A percentile compares a stretch with the other conserved stretches of the same genome.
These are phyloP conservation scores for Phataginus tetradactyla DNA, from an alignment of 2,797 vertebrate genomes.

Conservation along the genomic window DNA sequence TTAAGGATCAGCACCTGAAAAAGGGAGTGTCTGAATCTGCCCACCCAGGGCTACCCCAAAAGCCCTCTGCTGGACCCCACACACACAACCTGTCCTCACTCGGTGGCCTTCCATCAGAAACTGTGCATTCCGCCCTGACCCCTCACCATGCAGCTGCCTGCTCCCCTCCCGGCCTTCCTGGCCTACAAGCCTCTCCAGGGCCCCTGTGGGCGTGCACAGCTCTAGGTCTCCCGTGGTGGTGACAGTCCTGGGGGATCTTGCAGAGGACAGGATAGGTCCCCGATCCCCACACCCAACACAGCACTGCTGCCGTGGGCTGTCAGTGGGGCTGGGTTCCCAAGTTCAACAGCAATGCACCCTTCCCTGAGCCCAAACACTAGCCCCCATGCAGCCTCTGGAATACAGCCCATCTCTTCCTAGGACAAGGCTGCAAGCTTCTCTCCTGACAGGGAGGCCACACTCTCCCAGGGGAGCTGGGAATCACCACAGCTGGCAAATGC, in stretches of 20 bases:
- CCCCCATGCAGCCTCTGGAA: rapidly evolving
- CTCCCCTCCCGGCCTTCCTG: neutral
- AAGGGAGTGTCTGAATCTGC: too few relatives aligned
- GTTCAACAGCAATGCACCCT: neutral
- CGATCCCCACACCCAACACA: neutral
- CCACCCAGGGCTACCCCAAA: neutral
- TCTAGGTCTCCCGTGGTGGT: rapidly evolving
- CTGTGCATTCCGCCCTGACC: rapidly evolving
- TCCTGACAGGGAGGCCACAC: rapidly evolving
- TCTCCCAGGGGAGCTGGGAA: neutral
- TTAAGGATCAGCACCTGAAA: rapidly evolving
- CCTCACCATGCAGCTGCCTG: rapidly evolving
- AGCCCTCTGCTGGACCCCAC: neutral
- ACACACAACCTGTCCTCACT: rapidly evolving
- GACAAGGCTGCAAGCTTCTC: too few relatives aligned
- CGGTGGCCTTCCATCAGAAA: rapidly evolving
- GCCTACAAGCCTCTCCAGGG: neutral
- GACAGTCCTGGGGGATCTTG: neutral
- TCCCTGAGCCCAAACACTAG: neutral
- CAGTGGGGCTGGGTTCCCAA: rapidly evolving
- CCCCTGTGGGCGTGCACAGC: rapidly evolving
- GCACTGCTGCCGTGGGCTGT: rapidly evolving
- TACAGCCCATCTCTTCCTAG: neutral
- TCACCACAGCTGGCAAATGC: neutral
- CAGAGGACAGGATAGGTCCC: too few relatives aligned